Evolutionary conservation across 2,888 invertebrate genomes (phyloP).

Genomic region (Drymonia ruficornis): DNA sequence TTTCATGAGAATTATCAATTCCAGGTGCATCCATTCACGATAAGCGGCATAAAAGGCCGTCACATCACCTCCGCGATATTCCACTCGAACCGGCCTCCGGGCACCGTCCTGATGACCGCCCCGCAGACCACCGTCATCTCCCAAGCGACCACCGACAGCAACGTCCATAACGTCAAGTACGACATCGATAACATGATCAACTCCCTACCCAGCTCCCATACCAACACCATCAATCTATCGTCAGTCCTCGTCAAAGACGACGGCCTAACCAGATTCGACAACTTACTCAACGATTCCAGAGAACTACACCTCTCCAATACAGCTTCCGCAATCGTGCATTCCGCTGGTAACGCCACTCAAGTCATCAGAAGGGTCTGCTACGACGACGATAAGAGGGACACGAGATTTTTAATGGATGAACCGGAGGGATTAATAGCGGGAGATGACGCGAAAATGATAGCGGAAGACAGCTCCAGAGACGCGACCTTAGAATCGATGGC

Average conservation of each 20-base stretch:
- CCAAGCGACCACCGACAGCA: conserved; percentile 59
- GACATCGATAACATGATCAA: conserved; percentile 72
- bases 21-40: conserved; percentile 74
- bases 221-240: conserved; percentile 53
- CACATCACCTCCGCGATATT: conserved; percentile 75
- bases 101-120: conserved; percentile 73
- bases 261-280: conserved; percentile 65
- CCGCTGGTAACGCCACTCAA: conserved; percentile 69
- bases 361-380: conserved; percentile 74
- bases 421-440: conserved; percentile 59
- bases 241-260: conserved; percentile 71
- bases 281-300: conserved; percentile 63
- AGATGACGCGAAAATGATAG: conserved; percentile 63
- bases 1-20: not conserved
- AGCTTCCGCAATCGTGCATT: conserved; percentile 70
- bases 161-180: conserved; percentile 60
- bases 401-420: conserved; percentile 63
- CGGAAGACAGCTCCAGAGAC: conserved; percentile 66
- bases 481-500: conserved; percentile 59
- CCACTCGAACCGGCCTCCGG: conserved; percentile 66
- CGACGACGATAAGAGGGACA: conserved; percentile 58
- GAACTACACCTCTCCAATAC: conserved; percentile 67
- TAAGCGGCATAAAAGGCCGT: conserved; percentile 66
- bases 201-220: conserved; percentile 51
- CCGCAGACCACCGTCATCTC: conserved; percentile 76